Conservation (phyloP, 2,113 vertebrate species). For the Dinomys branickii region DNA sequence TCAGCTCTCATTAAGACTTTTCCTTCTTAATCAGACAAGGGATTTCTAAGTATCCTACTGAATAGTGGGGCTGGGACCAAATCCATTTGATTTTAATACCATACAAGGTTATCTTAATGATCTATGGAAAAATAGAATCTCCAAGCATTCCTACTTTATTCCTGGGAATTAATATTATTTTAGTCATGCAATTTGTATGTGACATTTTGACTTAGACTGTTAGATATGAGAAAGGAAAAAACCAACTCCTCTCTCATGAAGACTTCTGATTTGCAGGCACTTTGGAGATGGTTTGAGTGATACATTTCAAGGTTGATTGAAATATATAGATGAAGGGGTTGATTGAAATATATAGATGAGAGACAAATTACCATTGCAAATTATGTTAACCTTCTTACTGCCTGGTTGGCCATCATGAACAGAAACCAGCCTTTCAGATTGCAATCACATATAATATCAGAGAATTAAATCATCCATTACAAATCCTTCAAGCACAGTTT, state of each 20-base stretch:
- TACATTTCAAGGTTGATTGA: conserved; percentile 50
- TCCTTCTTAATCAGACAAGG: not conserved
- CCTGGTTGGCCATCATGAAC: conserved; percentile 57
- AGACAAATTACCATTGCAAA: conserved; percentile 64
- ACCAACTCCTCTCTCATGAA: not conserved
- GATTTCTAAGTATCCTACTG: not conserved
- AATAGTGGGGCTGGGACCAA: not conserved
- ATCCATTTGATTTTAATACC: not conserved
- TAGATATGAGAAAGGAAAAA: conserved; percentile 3
- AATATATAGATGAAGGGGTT: not conserved
- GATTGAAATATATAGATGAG: not conserved
- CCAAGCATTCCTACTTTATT: not conserved
- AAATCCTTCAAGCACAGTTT: conserved; percentile 52
- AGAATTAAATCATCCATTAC: conserved; percentile 63
- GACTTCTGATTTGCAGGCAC: not conserved
- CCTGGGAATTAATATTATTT: not conserved
- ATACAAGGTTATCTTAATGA: not conserved
- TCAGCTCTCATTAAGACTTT: not conserved
- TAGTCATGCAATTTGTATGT: not conserved
- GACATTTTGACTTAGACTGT: not conserved
- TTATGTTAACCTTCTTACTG: conserved; percentile 55
- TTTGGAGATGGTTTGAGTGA: not conserved
- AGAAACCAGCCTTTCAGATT: conserved; percentile 60
- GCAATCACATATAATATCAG: conserved; percentile 66
- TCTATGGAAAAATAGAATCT: not conserved